These are phyloP conservation scores for Ctenosaura bakeri DNA, from an alignment of 2,797 vertebrate genomes.

Conservation along the genomic window DNA sequence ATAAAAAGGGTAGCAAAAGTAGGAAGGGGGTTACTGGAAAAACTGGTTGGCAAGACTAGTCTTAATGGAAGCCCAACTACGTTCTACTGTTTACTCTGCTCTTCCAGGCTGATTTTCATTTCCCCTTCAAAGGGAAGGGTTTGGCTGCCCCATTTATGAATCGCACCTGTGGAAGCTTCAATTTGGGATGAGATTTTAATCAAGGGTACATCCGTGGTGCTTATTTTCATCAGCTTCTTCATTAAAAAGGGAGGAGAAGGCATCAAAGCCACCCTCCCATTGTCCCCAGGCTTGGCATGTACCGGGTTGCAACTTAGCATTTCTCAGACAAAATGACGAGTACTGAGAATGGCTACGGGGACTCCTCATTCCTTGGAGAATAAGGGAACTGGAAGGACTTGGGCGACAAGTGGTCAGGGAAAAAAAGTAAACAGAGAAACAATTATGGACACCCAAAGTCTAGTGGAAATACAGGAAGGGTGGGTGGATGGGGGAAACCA, in stretches of 20 bases:
- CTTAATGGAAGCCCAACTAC: not conserved
- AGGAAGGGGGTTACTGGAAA: not conserved
- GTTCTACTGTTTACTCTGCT: not conserved
- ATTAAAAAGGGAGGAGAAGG: slow-evolving; percentile 34
- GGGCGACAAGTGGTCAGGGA: not conserved
- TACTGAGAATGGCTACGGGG: not conserved
- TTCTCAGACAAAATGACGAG: not conserved
- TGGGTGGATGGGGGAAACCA: too few relatives aligned
- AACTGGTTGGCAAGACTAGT: not conserved
- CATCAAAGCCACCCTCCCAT: not conserved
- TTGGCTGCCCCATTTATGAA: not conserved
- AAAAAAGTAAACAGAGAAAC: not conserved
- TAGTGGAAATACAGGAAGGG: not conserved
- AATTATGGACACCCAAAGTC: not conserved
- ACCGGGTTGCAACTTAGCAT: not conserved
- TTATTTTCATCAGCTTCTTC: not conserved
- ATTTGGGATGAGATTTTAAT: slow-evolving; percentile 2
- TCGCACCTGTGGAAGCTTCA: not conserved
- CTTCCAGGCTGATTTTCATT: not conserved
- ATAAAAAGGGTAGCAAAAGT: not conserved
- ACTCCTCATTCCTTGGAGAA: not conserved
- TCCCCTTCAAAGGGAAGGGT: slow-evolving; percentile 15
- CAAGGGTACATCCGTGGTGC: not conserved
- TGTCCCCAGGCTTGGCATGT: not conserved
- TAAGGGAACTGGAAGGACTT: not conserved